Percentiles rank a stretch among this genome's conserved stretches.
These are phyloP conservation scores for Rhamnusium bicolor DNA, from an alignment of 2,888 invertebrate species.

Conservation along the genomic window DNA sequence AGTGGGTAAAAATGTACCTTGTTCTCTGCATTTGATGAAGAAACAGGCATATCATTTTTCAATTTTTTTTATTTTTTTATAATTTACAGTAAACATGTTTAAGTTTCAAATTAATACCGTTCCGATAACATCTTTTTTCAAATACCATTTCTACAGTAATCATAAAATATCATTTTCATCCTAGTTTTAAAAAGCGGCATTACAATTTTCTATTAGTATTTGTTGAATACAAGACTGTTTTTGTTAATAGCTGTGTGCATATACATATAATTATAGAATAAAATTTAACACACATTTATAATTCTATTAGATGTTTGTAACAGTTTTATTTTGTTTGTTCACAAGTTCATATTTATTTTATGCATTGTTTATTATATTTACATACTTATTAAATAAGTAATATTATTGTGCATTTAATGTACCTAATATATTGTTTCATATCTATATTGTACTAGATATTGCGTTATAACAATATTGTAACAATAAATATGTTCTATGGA, in stretches of 20 bases:
- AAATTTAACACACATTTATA: not conserved
- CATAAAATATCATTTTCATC: not conserved
- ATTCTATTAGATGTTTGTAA: constrained; percentile 26
- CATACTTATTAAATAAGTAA: not conserved
- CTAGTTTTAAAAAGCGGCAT: not conserved
- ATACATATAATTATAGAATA: not conserved
- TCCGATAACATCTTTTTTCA: not conserved
- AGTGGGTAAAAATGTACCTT: not conserved
- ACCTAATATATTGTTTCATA: constrained; percentile 19
- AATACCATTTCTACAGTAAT: not conserved
- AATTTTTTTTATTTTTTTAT: no score
- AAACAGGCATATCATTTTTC: not conserved
- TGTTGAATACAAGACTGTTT: not conserved
- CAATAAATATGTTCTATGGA: not conserved
- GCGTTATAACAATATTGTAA: constrained; percentile 1
- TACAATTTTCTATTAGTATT: not conserved
- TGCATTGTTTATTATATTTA: constrained; percentile 5
- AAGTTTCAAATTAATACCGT: not conserved
- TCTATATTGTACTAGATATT: constrained; percentile 8
- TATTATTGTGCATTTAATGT: constrained; percentile 7
- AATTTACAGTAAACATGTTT: not conserved
- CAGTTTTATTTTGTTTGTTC: constrained; percentile 24
- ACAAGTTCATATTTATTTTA: not conserved
- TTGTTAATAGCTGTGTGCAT: not conserved
- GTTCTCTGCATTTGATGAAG: not conserved